Base-by-base conservation (phyloP, 2,888 invertebrate species). In the Drosophila ezoana region DNA sequence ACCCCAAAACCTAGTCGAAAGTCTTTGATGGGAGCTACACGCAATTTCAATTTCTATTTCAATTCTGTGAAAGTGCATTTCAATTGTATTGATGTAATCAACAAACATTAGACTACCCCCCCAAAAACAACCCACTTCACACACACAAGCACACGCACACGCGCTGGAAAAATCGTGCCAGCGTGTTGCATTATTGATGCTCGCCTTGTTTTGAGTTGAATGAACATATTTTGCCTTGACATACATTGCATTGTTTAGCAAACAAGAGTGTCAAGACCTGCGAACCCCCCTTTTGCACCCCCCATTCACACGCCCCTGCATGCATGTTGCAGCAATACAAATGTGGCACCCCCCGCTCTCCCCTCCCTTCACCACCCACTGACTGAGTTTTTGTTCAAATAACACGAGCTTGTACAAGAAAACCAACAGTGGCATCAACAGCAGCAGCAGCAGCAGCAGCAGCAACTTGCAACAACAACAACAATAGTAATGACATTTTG, bases 201-300 rank as follows among this genome's bases (percentile, higher is more conserved):
- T 62, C 65, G 61, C 61, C 69, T 81, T 73, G 73, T 73, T 86
- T 79, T 70, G 80, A 88, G 83, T 86, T 89, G 87, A 89, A 83
- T 83, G 83, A 83, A 83, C 83, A 83, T 83, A 83, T 83, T 88
- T 88, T 67, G 89, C 83, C 83, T 83, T 83, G 83, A 83, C 83
- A 83, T 86, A 83, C 83, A 83, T 83, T 83, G 84, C 87, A 70
- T 83, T 83, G 83, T 83, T 86, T 75, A 76, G 87, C 89, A 83
- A 83, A 88, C 89, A 88, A 76, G 89, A 64, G 89, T 83, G 83
- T 86, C 87, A 83, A 76, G 67, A 62, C 58, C 84, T 64, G n/a
- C 49, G 45, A 47, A 61, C 60, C 59, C 49, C 6, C 14, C 13
- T 10, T 23, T 13, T 47, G 10, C 9, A 18, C 18, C 18, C 18